phyloP scores from a whole-genome alignment of 2,797 vertebrate genomes.

The Enteromius treurensis region DNA sequence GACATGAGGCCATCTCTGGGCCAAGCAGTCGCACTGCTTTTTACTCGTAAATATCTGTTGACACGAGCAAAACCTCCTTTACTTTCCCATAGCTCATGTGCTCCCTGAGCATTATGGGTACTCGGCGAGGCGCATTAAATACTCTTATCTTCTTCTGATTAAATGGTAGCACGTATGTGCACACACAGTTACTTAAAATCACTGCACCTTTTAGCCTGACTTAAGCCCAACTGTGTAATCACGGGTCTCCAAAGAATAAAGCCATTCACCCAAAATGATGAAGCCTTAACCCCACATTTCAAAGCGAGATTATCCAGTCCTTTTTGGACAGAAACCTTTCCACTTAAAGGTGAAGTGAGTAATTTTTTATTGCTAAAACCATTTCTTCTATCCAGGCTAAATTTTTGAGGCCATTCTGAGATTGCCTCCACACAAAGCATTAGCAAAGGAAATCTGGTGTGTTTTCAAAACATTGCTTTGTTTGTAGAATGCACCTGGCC shows the following conservation, averaged over 20 bases:
- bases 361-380: not conserved
- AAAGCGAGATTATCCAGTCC: slow-evolving; percentile 8
- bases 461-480: slow-evolving; percentile 24
- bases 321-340: slow-evolving; percentile 12
- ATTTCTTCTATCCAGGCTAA: not conserved
- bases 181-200: slow-evolving; percentile 8
- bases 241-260: slow-evolving; percentile 15
- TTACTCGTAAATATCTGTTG: slow-evolving; percentile 47
- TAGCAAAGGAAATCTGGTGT: not conserved
- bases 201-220: slow-evolving; percentile 21
- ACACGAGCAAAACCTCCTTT: slow-evolving; percentile 51
- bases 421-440: not conserved
- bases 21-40: slow-evolving; percentile 51
- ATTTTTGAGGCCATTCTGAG: not conserved
- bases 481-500: not conserved
- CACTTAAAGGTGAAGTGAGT: slow-evolving; percentile 4
- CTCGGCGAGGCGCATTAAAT: not conserved
- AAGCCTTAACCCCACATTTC: slow-evolving; percentile 8
- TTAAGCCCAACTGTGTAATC: slow-evolving; percentile 15
- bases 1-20: slow-evolving; percentile 43
- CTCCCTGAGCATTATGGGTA: slow-evolving; percentile 8
- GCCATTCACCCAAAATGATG: slow-evolving; percentile 23
- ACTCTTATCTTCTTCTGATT: slow-evolving; percentile 11
- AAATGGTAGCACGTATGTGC: slow-evolving; percentile 12
- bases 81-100: slow-evolving; percentile 40